Percentiles rank a stretch among this genome's conserved stretches.
These are phyloP conservation scores for Tineola bisselliella DNA, from an alignment of 2,888 invertebrate species.

Conservation along the genomic window DNA sequence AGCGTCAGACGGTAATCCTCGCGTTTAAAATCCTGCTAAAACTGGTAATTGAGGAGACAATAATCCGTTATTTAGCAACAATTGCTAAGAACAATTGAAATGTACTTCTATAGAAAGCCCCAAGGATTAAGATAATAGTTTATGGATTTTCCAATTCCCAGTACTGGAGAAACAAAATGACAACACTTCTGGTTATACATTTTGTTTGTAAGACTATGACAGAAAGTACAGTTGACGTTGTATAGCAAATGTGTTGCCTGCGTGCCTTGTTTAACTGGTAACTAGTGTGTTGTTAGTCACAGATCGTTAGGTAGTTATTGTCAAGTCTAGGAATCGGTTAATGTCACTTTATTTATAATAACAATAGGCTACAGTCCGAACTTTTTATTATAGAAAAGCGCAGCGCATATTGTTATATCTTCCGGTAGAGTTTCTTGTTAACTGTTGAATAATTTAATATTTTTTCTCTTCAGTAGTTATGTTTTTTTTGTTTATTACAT, in stretches of 20 bases:
- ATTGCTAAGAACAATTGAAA: slow-evolving; percentile 7
- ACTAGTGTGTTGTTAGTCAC: slow-evolving; percentile 7
- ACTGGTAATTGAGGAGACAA: slow-evolving; percentile 4
- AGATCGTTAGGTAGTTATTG: slow-evolving; percentile 4
- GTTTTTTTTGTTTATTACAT: no score
- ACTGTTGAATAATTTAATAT: neutral
- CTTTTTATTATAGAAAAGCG: neutral
- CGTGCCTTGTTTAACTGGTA: neutral
- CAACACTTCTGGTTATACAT: neutral
- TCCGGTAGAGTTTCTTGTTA: neutral
- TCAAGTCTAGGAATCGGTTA: slow-evolving; percentile 9
- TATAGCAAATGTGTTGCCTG: neutral
- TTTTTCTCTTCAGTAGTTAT: neutral
- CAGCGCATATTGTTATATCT: neutral
- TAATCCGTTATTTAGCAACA: neutral
- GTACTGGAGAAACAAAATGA: neutral
- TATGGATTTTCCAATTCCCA: slow-evolving; percentile 8
- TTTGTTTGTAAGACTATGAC: neutral
- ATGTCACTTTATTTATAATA: slow-evolving; percentile 9
- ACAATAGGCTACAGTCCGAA: no score
- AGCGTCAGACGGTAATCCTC: neutral
- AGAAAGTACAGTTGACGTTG: neutral
- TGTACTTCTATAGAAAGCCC: neutral
- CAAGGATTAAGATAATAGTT: slow-evolving; percentile 11
- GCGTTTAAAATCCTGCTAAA: neutral